Percentiles rank a stretch among this genome's conserved stretches.
These are phyloP conservation scores for Tolmerus cingulatus DNA, from an alignment of 2,888 invertebrate genomes.

Conservation along the genomic window DNA sequence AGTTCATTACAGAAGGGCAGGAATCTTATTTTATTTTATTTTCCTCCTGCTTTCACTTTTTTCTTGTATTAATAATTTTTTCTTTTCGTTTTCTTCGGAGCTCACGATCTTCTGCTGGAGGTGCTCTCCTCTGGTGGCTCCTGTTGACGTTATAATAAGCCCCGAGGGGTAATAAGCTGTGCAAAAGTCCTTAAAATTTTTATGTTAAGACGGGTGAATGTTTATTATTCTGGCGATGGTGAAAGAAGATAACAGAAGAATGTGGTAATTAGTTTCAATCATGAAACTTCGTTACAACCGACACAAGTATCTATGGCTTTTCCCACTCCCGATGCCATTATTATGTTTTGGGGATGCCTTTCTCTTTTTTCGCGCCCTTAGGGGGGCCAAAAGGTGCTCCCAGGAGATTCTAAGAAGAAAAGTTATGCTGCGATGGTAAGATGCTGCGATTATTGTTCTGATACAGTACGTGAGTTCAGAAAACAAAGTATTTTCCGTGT, in stretches of 20 bases:
- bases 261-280: slow-evolving; percentile 19
- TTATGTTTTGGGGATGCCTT: neutral
- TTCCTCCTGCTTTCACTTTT: neutral
- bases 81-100: neutral
- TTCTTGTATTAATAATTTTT: neutral
- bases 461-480: neutral
- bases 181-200: slow-evolving; percentile 15
- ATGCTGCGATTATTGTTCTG: neutral
- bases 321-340: neutral
- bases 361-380: neutral
- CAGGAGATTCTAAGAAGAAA: neutral
- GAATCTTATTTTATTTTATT: slow-evolving; percentile 7
- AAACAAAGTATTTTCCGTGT: neutral
- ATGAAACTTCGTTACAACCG: slow-evolving; percentile 4
- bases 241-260: neutral
- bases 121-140: neutral
- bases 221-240: neutral
- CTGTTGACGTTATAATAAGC: slow-evolving; percentile 3
- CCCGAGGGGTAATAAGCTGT: slow-evolving; percentile 7
- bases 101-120: neutral
- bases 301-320: neutral
- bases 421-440: neutral
- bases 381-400: neutral
- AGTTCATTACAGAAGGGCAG: slow-evolving; percentile 39
- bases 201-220: slow-evolving; percentile 2